phyloP scores from a whole-genome alignment of 2,888 invertebrate species.

The Heliconius ethilla region DNA sequence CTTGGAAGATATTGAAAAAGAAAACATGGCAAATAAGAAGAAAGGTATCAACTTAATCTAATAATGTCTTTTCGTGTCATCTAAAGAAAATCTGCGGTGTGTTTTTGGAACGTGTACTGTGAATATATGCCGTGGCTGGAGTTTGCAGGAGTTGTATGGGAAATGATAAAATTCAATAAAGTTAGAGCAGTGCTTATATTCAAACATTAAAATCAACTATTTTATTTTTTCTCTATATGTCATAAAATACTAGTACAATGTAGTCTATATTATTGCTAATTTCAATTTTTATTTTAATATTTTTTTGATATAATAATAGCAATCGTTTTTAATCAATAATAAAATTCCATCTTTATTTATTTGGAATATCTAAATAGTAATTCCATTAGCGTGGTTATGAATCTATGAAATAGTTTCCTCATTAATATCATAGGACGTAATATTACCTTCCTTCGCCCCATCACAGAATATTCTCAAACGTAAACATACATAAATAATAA shows the following conservation, averaged over 20 bases:
- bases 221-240: neutral
- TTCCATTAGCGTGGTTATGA: neutral
- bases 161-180: slow-evolving; percentile 46
- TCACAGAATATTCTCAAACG: neutral
- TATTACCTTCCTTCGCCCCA: too few relatives aligned
- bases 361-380: neutral
- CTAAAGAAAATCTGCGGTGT: slow-evolving; percentile 66
- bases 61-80: slow-evolving; percentile 62
- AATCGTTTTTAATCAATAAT: neutral
- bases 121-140: slow-evolving; percentile 49
- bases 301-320: neutral
- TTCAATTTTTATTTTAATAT: neutral
- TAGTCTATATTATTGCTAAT: neutral
- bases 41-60: slow-evolving; percentile 32
- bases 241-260: neutral
- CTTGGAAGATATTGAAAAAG: neutral
- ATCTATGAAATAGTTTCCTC: neutral
- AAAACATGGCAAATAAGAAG: neutral
- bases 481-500: neutral
- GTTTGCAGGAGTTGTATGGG: slow-evolving; percentile 47
- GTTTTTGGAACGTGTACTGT: slow-evolving; percentile 50
- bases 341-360: neutral
- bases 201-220: neutral
- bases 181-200: slow-evolving; percentile 7
- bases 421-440: neutral